Evolutionary conservation across 2,113 vertebrate genomes (phyloP).

Genomic region (Anguilla japonica): DNA sequence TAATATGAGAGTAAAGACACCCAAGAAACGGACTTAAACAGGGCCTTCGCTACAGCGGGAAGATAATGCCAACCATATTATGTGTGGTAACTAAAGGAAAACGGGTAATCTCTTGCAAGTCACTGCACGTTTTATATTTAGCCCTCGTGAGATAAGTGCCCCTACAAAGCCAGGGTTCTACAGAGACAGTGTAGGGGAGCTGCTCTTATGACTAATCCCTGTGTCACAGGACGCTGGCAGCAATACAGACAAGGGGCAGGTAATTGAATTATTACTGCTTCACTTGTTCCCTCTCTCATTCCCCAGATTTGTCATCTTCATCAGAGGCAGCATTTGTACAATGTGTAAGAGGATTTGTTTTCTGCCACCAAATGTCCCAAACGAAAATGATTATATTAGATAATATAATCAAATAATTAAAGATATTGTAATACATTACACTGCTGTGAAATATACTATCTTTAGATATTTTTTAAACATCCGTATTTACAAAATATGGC

Average conservation of each 20-base stretch:
- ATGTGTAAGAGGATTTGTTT: background rate
- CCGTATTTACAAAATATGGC: no score
- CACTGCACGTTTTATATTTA: background rate
- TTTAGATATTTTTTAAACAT: no score
- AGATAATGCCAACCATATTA: background rate
- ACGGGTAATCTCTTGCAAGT: background rate
- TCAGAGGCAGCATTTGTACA: conserved; percentile 9
- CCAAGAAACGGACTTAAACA: background rate
- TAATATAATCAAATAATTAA: no score
- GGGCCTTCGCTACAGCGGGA: background rate
- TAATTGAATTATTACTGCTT: conserved; percentile 43
- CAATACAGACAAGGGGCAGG: conserved; percentile 35
- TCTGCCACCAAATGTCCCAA: no score
- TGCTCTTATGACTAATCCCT: conserved; percentile 41
- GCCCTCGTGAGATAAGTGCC: conserved; percentile 3
- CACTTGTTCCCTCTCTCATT: conserved; percentile 18
- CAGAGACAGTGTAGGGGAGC: conserved; percentile 2
- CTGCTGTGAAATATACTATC: no score
- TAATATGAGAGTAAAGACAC: background rate
- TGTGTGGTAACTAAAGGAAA: background rate
- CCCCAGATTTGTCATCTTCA: conserved; percentile 25
- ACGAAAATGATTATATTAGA: no score
- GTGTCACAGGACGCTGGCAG: conserved; percentile 36
- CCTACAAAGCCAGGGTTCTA: background rate
- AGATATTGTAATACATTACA: no score